Base-by-base conservation (phyloP, 2,797 vertebrate species). In the Leptoclinus maculatus region DNA sequence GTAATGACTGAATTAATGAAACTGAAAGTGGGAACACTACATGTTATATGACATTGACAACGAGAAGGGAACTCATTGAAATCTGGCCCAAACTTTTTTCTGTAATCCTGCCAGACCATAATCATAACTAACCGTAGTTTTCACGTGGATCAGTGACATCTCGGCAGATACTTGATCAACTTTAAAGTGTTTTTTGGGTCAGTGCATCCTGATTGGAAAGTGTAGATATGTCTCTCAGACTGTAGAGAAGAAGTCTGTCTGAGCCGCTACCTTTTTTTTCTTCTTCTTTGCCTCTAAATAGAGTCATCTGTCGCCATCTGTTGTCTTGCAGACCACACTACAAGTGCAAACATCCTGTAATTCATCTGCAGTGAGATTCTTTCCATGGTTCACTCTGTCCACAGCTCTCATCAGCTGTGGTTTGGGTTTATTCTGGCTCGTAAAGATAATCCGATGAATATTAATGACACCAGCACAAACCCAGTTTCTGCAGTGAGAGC, bases 381-480 rank as follows among this genome's bases (percentile, higher is more conserved):
- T 58, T 65, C 71, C 53, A 63, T 8, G 63, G 65, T 68, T 83
- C 79, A 54, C 29, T 68, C 43, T 45, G 76, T 83, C 87, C 73
- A 65, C 83, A 80, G 73, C 59, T 85, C 74, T 83, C 51, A 68
- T 21, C 54, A 10, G 70, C 12, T 39, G 27, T 79, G 60, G 59
- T 77, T 80, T 75, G 76, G 39, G 67, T 67, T 77, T 54, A 59
- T 71, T 83, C 38, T 49, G 71, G 71, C 68, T 78, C 65, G 8
- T 66, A 19, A 14, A 69, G 70, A 54, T 73, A 58, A 54, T 75
- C 41, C 3, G 17, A 82, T 63, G 29, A 70, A 36, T 54, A 41
- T 83, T 21, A 54, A 78, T 59, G 43, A 86, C 91, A 91, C 88
- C 91, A 91, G 92, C 93, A 90, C 79, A 88, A 88, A 81, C 75